Conservation (phyloP, 2,888 invertebrate species). For the Pseudoips prasinana region DNA sequence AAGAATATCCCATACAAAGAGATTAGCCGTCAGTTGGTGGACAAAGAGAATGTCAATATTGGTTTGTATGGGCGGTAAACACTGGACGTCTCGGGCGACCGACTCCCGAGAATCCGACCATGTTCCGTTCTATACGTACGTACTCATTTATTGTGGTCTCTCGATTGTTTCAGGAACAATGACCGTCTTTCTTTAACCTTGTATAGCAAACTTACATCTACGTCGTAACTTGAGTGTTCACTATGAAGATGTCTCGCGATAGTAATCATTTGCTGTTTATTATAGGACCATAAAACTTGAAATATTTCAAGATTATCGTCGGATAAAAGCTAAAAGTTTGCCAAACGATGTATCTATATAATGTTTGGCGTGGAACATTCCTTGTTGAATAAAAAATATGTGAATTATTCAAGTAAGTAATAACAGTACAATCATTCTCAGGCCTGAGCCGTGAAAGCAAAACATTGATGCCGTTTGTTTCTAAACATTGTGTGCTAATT, state of each 20-base stretch:
- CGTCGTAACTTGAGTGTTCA: not conserved
- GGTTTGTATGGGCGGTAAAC: slow-evolving; percentile 68
- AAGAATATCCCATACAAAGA: slow-evolving; percentile 63
- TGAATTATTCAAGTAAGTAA: slow-evolving; percentile 43
- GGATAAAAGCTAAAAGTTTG: slow-evolving; percentile 4
- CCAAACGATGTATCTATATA: slow-evolving; percentile 5
- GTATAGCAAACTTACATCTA: slow-evolving; percentile 8
- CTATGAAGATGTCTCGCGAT: not conserved
- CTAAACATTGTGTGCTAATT: slow-evolving; percentile 74
- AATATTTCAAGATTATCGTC: not conserved
- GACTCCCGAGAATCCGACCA: slow-evolving; percentile 62
- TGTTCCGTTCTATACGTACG: slow-evolving; percentile 42
- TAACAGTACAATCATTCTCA: slow-evolving; percentile 56
- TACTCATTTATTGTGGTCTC: slow-evolving; percentile 41
- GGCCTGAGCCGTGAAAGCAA: slow-evolving; percentile 52
- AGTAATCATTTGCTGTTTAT: not conserved
- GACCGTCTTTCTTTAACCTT: slow-evolving; percentile 37
- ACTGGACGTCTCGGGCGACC: slow-evolving; percentile 51
- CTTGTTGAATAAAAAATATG: slow-evolving; percentile 35
- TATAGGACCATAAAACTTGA: not conserved
- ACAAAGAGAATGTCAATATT: slow-evolving; percentile 77
- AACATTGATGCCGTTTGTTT: slow-evolving; percentile 60
- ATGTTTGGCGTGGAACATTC: slow-evolving; percentile 14
- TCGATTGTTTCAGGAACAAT: slow-evolving; percentile 61
- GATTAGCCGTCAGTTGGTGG: slow-evolving; percentile 68